A percentile compares a stretch with the other conserved stretches of the same genome.
These are phyloP conservation scores for Lasioglossum morio DNA, from an alignment of 2,888 invertebrate genomes.

Conservation along the genomic window DNA sequence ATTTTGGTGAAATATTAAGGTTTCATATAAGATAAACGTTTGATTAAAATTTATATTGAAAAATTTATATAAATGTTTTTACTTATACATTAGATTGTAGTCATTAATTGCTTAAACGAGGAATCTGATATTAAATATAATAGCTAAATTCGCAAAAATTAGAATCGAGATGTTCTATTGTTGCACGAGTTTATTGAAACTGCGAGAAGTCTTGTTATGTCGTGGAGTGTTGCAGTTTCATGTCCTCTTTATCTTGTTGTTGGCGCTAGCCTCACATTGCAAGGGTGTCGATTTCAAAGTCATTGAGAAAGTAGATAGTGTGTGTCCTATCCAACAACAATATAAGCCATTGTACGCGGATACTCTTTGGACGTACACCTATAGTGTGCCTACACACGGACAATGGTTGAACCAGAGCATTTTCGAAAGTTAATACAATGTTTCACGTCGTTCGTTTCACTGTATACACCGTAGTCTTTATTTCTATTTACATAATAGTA, in stretches of 20 bases:
- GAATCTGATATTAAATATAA: background rate
- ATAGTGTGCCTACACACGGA: background rate
- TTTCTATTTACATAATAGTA: background rate
- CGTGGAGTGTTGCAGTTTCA: background rate
- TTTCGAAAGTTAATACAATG: background rate
- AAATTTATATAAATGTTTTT: too few species aligned
- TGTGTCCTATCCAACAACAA: background rate
- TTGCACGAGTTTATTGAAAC: background rate
- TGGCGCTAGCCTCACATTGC: background rate
- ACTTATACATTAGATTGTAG: background rate
- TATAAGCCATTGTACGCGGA: background rate
- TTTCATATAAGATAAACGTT: too few species aligned
- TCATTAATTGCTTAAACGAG: background rate
- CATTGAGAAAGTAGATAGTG: constrained; percentile 2
- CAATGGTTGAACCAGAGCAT: background rate
- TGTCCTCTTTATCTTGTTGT: constrained; percentile 11
- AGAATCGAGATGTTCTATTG: background rate
- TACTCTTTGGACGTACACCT: background rate
- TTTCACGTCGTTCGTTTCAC: background rate
- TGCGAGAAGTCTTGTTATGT: background rate
- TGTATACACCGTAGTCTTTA: background rate
- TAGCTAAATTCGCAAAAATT: background rate
- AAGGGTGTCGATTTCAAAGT: constrained; percentile 13
- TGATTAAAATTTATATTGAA: too few species aligned
- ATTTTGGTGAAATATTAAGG: too few species aligned